Evolutionary conservation across 2,888 invertebrate species (phyloP).

Genomic region (Thera obeliscata): DNA sequence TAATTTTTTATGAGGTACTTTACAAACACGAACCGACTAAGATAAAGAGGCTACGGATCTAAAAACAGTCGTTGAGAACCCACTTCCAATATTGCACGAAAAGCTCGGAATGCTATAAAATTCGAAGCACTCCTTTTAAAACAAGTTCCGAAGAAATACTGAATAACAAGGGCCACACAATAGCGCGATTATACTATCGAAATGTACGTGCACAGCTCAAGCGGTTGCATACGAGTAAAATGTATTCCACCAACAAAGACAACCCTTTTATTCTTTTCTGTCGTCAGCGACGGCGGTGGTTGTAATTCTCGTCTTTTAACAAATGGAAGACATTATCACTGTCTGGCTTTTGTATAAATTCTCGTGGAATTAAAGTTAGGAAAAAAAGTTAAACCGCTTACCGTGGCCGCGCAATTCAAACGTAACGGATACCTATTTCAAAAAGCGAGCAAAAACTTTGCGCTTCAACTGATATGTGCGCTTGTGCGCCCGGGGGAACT

Average conservation of each 20-base stretch:
- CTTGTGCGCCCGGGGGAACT: conserved; percentile 48
- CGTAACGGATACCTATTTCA: conserved; percentile 62
- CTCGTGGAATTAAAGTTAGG: conserved; percentile 74
- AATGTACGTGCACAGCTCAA: conserved; percentile 57
- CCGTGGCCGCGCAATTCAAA: conserved; percentile 66
- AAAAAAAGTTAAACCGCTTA: conserved; percentile 73
- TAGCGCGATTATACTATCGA: conserved; percentile 63
- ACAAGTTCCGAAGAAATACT: conserved; percentile 50
- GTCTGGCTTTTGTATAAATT: conserved; percentile 79
- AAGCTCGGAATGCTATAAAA: conserved; percentile 48
- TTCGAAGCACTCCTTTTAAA: conserved; percentile 42
- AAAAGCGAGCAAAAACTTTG: conserved; percentile 58
- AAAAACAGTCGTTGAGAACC: conserved; percentile 23
- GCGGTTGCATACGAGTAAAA: conserved; percentile 63
- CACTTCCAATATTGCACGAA: conserved; percentile 35
- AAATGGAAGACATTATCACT: conserved; percentile 80
- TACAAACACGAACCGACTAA: neutral
- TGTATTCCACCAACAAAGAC: conserved; percentile 75
- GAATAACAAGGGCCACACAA: conserved; percentile 55
- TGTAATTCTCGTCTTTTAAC: conserved; percentile 79
- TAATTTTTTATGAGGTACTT: conserved; percentile 1
- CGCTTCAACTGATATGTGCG: conserved; percentile 48
- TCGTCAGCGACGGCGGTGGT: conserved; percentile 66
- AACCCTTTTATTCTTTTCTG: conserved; percentile 75
- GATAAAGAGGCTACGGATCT: conserved; percentile 17